These are phyloP conservation scores for Cuculus canorus DNA, from an alignment of 2,797 vertebrate species.

Conservation along the genomic window DNA sequence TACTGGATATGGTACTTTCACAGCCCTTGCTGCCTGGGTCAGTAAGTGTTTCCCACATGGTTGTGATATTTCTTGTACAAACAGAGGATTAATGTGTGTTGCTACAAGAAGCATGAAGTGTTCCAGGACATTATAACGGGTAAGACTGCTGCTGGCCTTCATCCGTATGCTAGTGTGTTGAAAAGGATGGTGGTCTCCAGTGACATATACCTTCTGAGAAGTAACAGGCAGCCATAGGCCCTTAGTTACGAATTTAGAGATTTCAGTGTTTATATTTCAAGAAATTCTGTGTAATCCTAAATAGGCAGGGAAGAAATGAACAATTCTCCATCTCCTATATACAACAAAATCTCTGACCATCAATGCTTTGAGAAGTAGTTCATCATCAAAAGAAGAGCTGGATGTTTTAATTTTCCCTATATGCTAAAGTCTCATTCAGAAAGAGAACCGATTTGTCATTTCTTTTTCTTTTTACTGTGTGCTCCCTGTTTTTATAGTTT, in stretches of 20 bases:
- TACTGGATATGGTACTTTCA: not conserved
- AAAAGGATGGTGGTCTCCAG: not conserved
- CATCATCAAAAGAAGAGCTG: not conserved
- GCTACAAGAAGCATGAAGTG: not conserved
- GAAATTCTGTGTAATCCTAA: not conserved
- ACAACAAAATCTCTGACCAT: not conserved
- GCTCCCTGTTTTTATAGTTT: not conserved
- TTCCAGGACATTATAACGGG: not conserved
- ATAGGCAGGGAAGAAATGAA: not conserved
- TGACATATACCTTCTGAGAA: not conserved
- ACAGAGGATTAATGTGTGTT: not conserved
- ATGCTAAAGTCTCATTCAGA: not conserved
- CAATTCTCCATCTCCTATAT: not conserved
- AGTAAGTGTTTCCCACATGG: not conserved
- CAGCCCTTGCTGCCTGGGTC: not conserved
- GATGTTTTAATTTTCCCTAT: not conserved
- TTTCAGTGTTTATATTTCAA: not conserved
- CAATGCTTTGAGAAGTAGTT: not conserved
- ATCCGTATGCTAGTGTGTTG: not conserved
- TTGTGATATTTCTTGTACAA: slow-evolving; percentile 34
- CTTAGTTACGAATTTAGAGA: not conserved
- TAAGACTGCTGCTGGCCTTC: not conserved
- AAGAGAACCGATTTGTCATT: not conserved
- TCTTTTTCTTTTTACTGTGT: not conserved
- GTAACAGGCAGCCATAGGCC: not conserved